These are phyloP conservation scores for Melinaea marsaeus DNA, from an alignment of 2,888 invertebrate species.

Conservation along the genomic window DNA sequence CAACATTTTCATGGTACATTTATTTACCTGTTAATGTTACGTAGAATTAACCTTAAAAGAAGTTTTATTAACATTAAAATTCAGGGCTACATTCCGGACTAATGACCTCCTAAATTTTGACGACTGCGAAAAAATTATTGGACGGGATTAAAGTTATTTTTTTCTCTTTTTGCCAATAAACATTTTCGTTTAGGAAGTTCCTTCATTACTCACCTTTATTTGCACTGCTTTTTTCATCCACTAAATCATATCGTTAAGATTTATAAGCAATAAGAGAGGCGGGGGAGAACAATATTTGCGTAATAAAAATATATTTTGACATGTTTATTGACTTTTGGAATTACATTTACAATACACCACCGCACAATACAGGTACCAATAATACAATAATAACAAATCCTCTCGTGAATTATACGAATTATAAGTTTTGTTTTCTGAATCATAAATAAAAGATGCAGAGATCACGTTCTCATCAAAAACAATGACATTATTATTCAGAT, in stretches of 20 bases:
- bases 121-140: slow-evolving; percentile 6
- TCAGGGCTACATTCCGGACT: background rate
- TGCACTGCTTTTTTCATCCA: slow-evolving; percentile 17
- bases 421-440: no score
- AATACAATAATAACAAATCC: no score
- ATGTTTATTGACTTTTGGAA: slow-evolving; percentile 17
- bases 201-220: slow-evolving; percentile 26
- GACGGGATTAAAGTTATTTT: slow-evolving; percentile 5
- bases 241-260: slow-evolving; percentile 23
- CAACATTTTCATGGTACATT: no score
- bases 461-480: background rate
- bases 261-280: slow-evolving; percentile 24
- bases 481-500: background rate
- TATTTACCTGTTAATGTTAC: no score
- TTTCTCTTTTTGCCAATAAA: slow-evolving; percentile 14
- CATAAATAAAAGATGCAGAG: no score
- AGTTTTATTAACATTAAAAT: slow-evolving; percentile 4
- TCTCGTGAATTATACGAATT: no score
- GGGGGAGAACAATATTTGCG: slow-evolving; percentile 14
- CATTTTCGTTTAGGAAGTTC: slow-evolving; percentile 12
- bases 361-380: background rate
- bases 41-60: background rate
- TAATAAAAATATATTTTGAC: slow-evolving; percentile 16
- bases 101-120: slow-evolving; percentile 8
- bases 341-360: background rate